Evolutionary conservation across 2,113 vertebrate genomes (phyloP), one percentile per base, ranked within the genome.

Genomic region (Corydoras sp.): DNA sequence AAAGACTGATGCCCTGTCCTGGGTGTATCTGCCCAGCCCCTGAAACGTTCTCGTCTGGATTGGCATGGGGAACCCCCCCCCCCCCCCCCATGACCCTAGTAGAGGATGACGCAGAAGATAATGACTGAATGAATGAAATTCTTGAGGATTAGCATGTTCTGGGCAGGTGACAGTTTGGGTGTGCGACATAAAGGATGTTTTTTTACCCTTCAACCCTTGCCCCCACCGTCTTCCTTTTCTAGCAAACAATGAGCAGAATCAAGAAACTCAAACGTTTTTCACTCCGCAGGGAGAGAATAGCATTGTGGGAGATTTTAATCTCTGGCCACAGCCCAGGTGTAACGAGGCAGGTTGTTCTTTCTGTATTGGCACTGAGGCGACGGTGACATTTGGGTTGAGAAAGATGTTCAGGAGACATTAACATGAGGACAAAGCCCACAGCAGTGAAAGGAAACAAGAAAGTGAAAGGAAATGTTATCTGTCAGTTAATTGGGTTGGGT

Each of bases 381-480:
- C 68, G 58, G 71, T 83, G 80, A 81, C 80, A 81, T 83, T 84
- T 82, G 60, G 64, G 76, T 53, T 68, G 63, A 82, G 76, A 83
- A 79, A 76, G 73, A 72, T 74, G 77, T 73, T 73, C 70, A 58
- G 60, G 50, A 73, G 71, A 61, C 71, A 84, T 83, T 81, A 77
- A 78, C 80, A 84, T 84, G 71, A 80, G 77, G 79, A 83, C 80
- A 83, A 83, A 84, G 80, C 75, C 74, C 53, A 54, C 61, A 51
- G 61, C 55, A 60, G 58, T n/a, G 58, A 62, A 74, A 49, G 72
- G 61, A 65, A 31, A 65, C 72, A 69, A 77, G 65, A 55, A 61
- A 76, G 77, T 74, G 55, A 60, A 68, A 73, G 74, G 73, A 76
- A 80, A 80, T 73, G 78, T 79, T 81, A 81, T 68, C 76, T 81